Evolutionary conservation across 1,140 invertebrate species (phyloP).

Genomic region (Sinella curviseta): DNA sequence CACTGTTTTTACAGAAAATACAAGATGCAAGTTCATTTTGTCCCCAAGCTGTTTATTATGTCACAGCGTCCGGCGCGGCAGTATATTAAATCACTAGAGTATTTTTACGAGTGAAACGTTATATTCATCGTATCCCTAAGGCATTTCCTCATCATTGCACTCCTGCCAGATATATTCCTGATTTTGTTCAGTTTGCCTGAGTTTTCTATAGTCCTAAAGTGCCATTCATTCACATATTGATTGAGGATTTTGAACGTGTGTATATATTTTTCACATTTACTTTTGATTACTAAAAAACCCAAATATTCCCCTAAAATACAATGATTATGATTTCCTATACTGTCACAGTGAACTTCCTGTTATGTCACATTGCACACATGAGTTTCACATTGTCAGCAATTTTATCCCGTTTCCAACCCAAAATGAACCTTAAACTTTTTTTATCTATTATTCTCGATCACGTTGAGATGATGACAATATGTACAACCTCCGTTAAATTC

Average conservation of each 20-base stretch:
- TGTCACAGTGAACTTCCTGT: background rate
- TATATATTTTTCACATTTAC: background rate
- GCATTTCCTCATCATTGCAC: constrained; percentile 16
- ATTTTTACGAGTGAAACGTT: background rate
- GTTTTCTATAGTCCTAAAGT: background rate
- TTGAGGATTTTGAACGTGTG: background rate
- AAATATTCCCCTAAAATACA: background rate
- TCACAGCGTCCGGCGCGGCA: background rate
- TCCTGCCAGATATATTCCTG: background rate
- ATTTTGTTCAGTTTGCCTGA: background rate
- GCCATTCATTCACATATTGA: background rate
- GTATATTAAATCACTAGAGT: background rate
- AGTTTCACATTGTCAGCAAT: background rate
- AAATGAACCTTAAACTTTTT: background rate
- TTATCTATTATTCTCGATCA: background rate
- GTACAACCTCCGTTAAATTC: too few species aligned
- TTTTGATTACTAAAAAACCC: background rate
- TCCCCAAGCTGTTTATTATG: background rate
- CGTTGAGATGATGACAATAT: background rate
- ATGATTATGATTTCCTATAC: background rate
- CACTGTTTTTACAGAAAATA: too few species aligned
- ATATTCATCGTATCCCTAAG: background rate
- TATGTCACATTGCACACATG: background rate
- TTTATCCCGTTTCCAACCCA: background rate
- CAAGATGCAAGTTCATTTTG: too few species aligned